These are phyloP conservation scores for Staurois parvus DNA, from an alignment of 2,797 vertebrate genomes.

Conservation along the genomic window DNA sequence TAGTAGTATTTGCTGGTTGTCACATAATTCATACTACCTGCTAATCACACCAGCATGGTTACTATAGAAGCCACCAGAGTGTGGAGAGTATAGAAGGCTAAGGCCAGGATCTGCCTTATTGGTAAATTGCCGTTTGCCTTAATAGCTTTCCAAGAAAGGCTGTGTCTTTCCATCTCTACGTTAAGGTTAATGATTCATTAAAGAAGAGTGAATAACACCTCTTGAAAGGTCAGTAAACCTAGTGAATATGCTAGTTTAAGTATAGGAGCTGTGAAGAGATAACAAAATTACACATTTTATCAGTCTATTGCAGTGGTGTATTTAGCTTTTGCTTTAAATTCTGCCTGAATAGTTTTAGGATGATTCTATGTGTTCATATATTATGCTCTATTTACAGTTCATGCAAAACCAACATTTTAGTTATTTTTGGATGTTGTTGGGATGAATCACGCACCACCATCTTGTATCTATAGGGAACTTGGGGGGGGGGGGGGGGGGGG, in stretches of 20 bases:
- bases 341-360: too few species aligned
- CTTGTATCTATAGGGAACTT: too few species aligned
- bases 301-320: too few species aligned
- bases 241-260: not conserved
- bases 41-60: not conserved
- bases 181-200: not conserved
- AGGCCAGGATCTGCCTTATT: not conserved
- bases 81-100: not conserved
- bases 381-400: too few species aligned
- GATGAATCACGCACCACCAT: too few species aligned
- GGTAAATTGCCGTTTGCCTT: not conserved
- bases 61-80: not conserved
- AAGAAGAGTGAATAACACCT: not conserved
- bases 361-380: too few species aligned
- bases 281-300: not conserved
- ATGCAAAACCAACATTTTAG: too few species aligned
- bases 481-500: too few species aligned
- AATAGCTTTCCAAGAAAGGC: not conserved
- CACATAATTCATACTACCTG: not conserved
- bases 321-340: too few species aligned
- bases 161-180: not conserved
- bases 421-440: too few species aligned
- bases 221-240: not conserved
- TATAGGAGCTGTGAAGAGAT: not conserved
- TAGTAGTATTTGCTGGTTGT: too few species aligned